phyloP scores from a whole-genome alignment of 2,113 vertebrate genomes.

The Rhea americana region DNA sequence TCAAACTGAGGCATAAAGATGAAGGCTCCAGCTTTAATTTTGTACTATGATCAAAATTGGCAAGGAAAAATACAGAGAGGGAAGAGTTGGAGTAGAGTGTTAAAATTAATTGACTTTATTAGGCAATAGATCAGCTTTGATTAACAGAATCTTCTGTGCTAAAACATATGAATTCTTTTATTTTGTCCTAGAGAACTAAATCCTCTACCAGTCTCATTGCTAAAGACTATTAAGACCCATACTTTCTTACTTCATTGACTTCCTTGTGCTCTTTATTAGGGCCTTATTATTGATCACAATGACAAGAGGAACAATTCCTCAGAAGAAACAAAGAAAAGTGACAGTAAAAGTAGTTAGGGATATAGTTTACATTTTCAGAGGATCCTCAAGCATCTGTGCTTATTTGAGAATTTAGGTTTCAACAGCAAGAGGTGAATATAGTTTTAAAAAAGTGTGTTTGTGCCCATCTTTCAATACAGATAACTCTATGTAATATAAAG shows the following conservation, averaged over 20 bases:
- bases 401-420: neutral
- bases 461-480: neutral
- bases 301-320: neutral
- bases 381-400: neutral
- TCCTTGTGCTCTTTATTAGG: rapidly evolving
- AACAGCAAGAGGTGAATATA: neutral
- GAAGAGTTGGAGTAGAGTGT: neutral
- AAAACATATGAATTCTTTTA: neutral
- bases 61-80: neutral
- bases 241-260: neutral
- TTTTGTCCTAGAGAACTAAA: neutral
- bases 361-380: neutral
- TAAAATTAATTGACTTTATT: neutral
- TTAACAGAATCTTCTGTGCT: neutral
- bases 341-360: neutral
- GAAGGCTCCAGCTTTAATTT: neutral
- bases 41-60: rapidly evolving
- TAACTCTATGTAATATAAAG: rapidly evolving
- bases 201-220: neutral
- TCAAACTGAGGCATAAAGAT: neutral
- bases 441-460: neutral
- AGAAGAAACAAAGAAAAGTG: neutral
- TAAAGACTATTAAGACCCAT: neutral
- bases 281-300: neutral
- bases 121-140: neutral